A percentile compares a stretch with the other conserved stretches of the same genome.
Evolutionary conservation across 2,797 vertebrate species (phyloP).

Genomic region (Aratinga solstitialis): DNA sequence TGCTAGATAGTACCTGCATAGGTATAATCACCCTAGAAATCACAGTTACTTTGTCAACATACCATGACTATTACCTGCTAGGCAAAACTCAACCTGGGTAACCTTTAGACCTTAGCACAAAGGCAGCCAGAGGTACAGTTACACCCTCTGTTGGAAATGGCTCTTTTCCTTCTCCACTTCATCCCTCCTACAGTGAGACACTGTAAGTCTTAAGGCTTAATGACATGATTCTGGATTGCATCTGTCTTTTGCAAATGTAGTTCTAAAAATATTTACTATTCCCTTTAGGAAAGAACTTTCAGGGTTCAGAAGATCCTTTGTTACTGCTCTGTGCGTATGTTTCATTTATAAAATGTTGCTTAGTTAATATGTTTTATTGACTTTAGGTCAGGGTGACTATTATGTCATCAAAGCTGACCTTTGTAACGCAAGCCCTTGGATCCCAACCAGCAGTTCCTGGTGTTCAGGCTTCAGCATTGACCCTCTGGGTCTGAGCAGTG

Average conservation of each 20-base stretch:
- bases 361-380: background rate
- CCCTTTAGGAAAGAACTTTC: background rate
- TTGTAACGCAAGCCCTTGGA: background rate
- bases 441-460: background rate
- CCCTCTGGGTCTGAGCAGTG: background rate
- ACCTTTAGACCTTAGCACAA: background rate
- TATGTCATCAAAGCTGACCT: background rate
- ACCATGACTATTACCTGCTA: background rate
- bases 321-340: background rate
- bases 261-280: constrained; percentile 10
- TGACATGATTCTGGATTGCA: background rate
- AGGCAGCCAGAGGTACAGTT: background rate
- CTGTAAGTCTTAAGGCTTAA: background rate
- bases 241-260: background rate
- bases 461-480: background rate
- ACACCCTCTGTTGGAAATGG: background rate
- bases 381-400: background rate
- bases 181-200: background rate
- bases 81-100: background rate
- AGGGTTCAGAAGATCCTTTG: background rate
- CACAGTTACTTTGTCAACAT: background rate
- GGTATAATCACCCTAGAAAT: background rate
- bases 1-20: background rate
- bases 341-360: constrained; percentile 5
- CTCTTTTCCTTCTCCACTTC: background rate